These are phyloP conservation scores for Drosophila silvestris DNA, from an alignment of 2,888 invertebrate species.

Conservation along the genomic window DNA sequence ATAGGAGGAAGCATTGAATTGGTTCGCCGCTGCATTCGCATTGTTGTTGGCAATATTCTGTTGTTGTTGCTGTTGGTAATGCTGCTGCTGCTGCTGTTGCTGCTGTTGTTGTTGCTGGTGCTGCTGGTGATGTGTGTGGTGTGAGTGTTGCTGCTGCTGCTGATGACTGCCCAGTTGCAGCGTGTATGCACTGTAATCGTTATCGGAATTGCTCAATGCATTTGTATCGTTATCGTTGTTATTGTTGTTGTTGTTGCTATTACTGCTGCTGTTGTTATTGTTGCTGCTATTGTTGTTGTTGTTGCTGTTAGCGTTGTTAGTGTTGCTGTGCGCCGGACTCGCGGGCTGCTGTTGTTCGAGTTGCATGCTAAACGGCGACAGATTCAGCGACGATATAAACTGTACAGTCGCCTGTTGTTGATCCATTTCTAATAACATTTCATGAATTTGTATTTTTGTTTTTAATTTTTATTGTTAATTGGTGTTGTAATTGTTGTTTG, in stretches of 20 bases:
- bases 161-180: slow-evolving; percentile 72
- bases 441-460: slow-evolving; percentile 46
- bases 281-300: slow-evolving; percentile 54
- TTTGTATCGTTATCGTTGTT: slow-evolving; percentile 74
- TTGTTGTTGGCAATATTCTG: slow-evolving; percentile 83
- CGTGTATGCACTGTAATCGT: slow-evolving; percentile 79
- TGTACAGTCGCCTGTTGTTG: slow-evolving; percentile 91
- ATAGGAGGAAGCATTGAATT: slow-evolving; percentile 83
- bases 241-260: slow-evolving; percentile 55
- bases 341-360: slow-evolving; percentile 87
- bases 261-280: slow-evolving; percentile 42
- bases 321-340: slow-evolving; percentile 86
- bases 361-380: slow-evolving; percentile 93
- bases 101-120: slow-evolving; percentile 67
- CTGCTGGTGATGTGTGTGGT: slow-evolving; percentile 79
- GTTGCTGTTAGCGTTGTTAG: slow-evolving; percentile 51
- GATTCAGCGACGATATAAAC: slow-evolving; percentile 95
- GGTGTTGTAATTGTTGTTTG: slow-evolving; percentile 14
- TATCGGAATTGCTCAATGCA: slow-evolving; percentile 69
- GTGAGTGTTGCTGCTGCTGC: slow-evolving; percentile 61
- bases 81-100: slow-evolving; percentile 81
- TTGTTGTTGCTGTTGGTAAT: slow-evolving; percentile 82
- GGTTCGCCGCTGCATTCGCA: slow-evolving; percentile 72
- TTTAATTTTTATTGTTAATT: slow-evolving; percentile 7
- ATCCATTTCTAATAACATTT: slow-evolving; percentile 94